These are phyloP conservation scores for Pseudochirops cupreus DNA, from an alignment of 2,797 vertebrate genomes.

Conservation along the genomic window DNA sequence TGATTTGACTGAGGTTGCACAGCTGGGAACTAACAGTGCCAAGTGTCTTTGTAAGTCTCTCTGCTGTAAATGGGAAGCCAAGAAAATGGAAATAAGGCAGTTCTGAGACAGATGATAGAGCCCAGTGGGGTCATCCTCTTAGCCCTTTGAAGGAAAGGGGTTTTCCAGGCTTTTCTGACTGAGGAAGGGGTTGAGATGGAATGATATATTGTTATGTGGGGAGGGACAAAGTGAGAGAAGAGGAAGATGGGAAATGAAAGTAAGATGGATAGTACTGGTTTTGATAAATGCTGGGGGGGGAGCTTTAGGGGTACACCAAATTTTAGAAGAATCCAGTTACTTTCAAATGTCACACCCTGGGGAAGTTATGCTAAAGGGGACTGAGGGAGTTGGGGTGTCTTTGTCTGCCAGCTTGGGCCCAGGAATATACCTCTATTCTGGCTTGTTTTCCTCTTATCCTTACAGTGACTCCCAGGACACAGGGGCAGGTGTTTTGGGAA, in stretches of 20 bases:
- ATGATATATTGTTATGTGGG: background rate
- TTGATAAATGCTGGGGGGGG: background rate
- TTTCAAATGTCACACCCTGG: background rate
- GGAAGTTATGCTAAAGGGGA: background rate
- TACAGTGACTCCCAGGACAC: background rate
- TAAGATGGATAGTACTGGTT: background rate
- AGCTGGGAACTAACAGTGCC: background rate
- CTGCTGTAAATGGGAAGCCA: background rate
- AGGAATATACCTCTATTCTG: background rate
- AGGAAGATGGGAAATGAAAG: background rate
- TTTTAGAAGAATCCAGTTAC: background rate
- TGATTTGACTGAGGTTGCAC: background rate
- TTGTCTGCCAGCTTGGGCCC: background rate
- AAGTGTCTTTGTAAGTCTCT: background rate
- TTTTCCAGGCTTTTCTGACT: background rate
- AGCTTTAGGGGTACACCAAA: background rate
- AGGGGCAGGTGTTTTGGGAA: background rate
- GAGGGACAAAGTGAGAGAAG: background rate
- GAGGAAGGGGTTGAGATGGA: background rate
- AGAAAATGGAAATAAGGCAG: background rate
- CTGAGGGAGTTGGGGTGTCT: background rate
- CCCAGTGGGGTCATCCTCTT: background rate
- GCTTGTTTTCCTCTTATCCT: background rate
- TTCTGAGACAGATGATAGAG: background rate
- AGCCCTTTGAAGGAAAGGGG: background rate